Evolutionary conservation across 2,797 vertebrate genomes (phyloP).

Genomic region (Meda fulgida): DNA sequence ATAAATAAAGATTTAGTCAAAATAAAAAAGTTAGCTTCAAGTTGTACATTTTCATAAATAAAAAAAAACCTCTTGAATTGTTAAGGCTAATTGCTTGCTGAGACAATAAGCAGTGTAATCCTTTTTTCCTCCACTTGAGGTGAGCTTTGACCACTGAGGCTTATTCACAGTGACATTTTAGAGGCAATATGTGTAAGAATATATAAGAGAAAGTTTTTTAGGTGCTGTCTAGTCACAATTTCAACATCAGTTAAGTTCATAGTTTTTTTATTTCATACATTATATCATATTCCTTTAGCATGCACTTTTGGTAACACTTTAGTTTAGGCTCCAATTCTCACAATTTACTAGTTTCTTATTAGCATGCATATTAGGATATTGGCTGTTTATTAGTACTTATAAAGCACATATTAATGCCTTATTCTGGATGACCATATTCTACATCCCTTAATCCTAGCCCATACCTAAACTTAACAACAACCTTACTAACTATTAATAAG

Average conservation of each 20-base stretch:
- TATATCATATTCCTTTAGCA: not conserved
- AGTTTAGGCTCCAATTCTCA: not conserved
- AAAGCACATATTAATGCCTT: not conserved
- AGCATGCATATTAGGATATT: not conserved
- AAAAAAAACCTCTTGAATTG: too few relatives aligned
- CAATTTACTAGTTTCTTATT: not conserved
- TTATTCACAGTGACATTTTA: not conserved
- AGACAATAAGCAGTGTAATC: not conserved
- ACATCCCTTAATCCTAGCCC: not conserved
- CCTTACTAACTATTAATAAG: not conserved
- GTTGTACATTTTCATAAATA: not conserved
- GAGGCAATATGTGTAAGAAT: not conserved
- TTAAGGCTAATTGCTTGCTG: not conserved
- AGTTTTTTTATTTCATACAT: not conserved
- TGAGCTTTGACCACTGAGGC: constrained; percentile 4
- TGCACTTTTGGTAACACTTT: not conserved
- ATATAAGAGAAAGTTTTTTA: not conserved
- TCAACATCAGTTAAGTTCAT: not conserved
- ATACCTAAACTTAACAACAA: not conserved
- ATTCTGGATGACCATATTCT: not conserved
- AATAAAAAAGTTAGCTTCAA: not conserved
- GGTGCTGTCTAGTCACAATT: not conserved
- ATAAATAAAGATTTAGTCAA: not conserved
- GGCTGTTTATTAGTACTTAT: not conserved
- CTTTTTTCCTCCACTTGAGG: constrained; percentile 28